These are phyloP conservation scores for Miniopterus natalensis DNA, from an alignment of 2,113 vertebrate species.

Conservation along the genomic window DNA sequence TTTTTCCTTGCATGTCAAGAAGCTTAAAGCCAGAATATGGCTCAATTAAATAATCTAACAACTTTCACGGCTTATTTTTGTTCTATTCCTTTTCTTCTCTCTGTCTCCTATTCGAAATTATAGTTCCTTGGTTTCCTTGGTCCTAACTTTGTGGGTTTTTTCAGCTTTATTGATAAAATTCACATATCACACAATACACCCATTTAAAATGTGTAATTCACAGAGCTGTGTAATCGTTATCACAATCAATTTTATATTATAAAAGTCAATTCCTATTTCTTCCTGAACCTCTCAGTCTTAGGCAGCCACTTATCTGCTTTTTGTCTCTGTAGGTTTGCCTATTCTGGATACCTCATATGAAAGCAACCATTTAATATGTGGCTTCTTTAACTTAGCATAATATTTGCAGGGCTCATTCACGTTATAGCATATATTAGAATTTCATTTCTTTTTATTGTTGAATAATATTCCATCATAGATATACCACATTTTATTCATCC, in stretches of 20 bases:
- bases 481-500: background rate
- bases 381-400: background rate
- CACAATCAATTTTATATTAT: background rate
- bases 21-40: background rate
- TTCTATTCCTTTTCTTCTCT: background rate
- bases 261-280: background rate
- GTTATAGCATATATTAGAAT: background rate
- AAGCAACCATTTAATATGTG: background rate
- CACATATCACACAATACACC: background rate
- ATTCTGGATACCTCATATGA: background rate
- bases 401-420: background rate
- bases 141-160: background rate
- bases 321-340: background rate
- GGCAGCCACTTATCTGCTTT: background rate
- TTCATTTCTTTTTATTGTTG: background rate
- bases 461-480: background rate
- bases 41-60: background rate
- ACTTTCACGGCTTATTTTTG: conserved; percentile 14
- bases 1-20: background rate
- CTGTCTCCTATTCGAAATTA: background rate
- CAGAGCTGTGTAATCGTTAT: background rate
- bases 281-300: background rate
- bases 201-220: background rate
- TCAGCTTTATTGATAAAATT: background rate
- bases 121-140: background rate